Percentiles rank a stretch among this genome's conserved stretches.
Evolutionary conservation across 2,113 vertebrate genomes (phyloP).

Genomic region (Spheniscus mendiculus): DNA sequence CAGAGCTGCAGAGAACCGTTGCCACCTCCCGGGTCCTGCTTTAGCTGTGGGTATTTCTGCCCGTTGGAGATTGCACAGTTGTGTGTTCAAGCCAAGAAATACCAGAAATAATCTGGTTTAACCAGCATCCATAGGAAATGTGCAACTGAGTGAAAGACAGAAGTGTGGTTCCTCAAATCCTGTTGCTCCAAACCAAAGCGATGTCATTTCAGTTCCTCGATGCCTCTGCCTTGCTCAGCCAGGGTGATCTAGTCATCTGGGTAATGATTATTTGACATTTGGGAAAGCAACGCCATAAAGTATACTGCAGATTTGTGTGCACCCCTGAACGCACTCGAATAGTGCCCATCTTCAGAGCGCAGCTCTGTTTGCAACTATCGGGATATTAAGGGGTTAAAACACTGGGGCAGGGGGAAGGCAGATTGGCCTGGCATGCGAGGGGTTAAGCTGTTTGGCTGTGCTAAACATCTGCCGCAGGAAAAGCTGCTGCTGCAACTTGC

Average conservation of each 20-base stretch:
- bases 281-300: not conserved
- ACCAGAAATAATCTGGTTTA: not conserved
- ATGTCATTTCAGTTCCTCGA: not conserved
- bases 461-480: not conserved
- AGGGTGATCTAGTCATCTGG: not conserved
- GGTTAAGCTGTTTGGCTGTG: not conserved
- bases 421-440: not conserved
- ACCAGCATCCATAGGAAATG: not conserved
- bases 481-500: not conserved
- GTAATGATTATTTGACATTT: not conserved
- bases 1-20: not conserved
- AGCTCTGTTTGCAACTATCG: not conserved
- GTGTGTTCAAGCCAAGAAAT: not conserved
- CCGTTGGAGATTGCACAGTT: accelerated
- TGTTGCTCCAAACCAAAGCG: not conserved
- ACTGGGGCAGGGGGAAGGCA: accelerated
- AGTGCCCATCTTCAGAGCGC: not conserved
- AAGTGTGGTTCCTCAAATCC: not conserved
- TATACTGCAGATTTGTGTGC: not conserved
- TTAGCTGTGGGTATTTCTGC: not conserved
- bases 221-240: not conserved
- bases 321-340: not conserved
- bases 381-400: not conserved
- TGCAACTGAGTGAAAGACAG: accelerated
- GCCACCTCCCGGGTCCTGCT: not conserved